Evolutionary conservation across 2,888 invertebrate genomes (phyloP).

Genomic region (Parnassius smintheus): DNA sequence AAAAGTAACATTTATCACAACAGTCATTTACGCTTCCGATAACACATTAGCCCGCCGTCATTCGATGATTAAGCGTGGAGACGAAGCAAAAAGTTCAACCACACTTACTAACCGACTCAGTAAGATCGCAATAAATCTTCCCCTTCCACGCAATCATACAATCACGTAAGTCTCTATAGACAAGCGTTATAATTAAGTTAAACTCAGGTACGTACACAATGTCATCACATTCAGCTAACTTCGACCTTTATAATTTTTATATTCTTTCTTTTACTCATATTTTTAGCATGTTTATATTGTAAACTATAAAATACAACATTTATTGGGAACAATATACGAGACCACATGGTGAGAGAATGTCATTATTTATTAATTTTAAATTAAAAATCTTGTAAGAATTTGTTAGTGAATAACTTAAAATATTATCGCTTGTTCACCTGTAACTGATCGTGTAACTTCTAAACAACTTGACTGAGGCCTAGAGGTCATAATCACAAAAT

Average conservation of each 20-base stretch:
- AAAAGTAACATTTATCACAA: slow-evolving; percentile 5
- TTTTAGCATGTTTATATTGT: no score
- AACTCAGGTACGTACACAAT: slow-evolving; percentile 53
- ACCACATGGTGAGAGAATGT: no score
- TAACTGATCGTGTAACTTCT: no score
- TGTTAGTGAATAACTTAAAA: no score
- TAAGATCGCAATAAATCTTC: slow-evolving; percentile 75
- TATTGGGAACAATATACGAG: no score
- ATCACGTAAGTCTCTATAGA: slow-evolving; percentile 61
- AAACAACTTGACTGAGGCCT: no score
- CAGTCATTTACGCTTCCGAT: slow-evolving; percentile 46
- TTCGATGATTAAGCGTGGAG: slow-evolving; percentile 71
- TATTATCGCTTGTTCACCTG: no score
- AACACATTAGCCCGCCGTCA: slow-evolving; percentile 68
- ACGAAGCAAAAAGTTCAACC: slow-evolving; percentile 68
- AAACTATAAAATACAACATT: no score
- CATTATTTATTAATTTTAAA: no score
- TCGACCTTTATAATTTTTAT: background rate
- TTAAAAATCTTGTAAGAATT: no score
- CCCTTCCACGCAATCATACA: slow-evolving; percentile 60
- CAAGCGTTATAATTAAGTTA: slow-evolving; percentile 78
- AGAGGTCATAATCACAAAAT: no score
- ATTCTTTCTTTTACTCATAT: no score
- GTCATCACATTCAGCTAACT: slow-evolving; percentile 29
- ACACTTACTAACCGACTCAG: slow-evolving; percentile 67